phyloP scores from a whole-genome alignment of 2,113 vertebrate species.

The Thinocorus orbignyianus region DNA sequence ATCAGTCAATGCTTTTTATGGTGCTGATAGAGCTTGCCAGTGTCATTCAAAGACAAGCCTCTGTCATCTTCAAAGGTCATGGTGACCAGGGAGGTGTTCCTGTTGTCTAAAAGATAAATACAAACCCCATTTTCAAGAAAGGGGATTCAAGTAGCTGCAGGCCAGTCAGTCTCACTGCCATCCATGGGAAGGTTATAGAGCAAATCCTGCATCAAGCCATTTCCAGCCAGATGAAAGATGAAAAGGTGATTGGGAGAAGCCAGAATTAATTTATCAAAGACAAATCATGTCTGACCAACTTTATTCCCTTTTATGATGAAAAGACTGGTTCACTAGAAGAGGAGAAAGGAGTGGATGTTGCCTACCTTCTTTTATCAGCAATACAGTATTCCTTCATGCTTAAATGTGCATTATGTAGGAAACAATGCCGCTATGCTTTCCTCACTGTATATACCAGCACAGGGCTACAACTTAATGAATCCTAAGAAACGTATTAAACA shows the following conservation, averaged over 20 bases:
- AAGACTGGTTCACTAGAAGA: not conserved
- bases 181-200: not conserved
- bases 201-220: not conserved
- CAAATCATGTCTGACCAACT: not conserved
- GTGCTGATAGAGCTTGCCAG: not conserved
- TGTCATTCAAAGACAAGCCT: not conserved
- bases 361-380: not conserved
- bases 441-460: not conserved
- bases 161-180: not conserved
- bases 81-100: not conserved
- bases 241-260: not conserved
- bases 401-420: not conserved
- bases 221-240: not conserved
- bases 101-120: not conserved
- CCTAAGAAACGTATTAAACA: not conserved
- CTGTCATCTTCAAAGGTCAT: not conserved
- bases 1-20: not conserved
- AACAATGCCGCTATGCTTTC: not conserved
- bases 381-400: not conserved
- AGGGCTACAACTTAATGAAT: not conserved
- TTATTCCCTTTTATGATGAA: not conserved
- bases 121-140: not conserved
- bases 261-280: not conserved
- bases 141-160: not conserved
- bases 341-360: not conserved